A percentile compares a stretch with the other conserved stretches of the same genome.
Evolutionary conservation across 2,797 vertebrate genomes (phyloP).

Genomic region (Periophthalmus magnuspinnatus): DNA sequence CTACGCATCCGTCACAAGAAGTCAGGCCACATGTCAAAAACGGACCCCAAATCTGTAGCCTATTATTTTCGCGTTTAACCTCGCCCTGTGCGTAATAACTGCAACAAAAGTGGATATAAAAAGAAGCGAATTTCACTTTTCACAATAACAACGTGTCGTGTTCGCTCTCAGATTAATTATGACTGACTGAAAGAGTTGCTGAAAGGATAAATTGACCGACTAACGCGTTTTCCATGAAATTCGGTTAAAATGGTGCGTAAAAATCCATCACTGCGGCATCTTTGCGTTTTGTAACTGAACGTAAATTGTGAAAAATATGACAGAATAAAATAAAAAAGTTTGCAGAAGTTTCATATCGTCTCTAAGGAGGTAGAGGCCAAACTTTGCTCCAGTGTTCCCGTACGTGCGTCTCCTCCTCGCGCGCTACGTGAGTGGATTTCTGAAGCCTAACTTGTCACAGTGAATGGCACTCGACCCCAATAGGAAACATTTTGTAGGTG

Average conservation of each 20-base stretch:
- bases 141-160: too few relatives aligned
- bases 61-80: too few relatives aligned
- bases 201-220: too few relatives aligned
- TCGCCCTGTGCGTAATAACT: too few relatives aligned
- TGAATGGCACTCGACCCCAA: constrained; percentile 70
- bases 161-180: too few relatives aligned
- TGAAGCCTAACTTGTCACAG: constrained; percentile 67
- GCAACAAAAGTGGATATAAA: too few relatives aligned
- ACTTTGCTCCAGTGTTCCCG: neutral
- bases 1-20: neutral
- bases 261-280: neutral
- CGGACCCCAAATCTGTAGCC: too few relatives aligned
- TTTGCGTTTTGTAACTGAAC: too few relatives aligned
- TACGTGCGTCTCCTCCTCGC: constrained; percentile 9
- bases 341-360: neutral
- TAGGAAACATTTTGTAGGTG: constrained; percentile 88
- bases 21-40: neutral
- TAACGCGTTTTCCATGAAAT: neutral
- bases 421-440: constrained; percentile 58
- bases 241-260: neutral
- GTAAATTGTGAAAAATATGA: too few relatives aligned
- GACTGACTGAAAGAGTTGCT: too few relatives aligned
- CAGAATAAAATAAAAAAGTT: too few relatives aligned
- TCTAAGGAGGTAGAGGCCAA: neutral
- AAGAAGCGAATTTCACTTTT: too few relatives aligned